Base-by-base conservation (phyloP, 2,888 invertebrate species). In the Ormia ochracea region DNA sequence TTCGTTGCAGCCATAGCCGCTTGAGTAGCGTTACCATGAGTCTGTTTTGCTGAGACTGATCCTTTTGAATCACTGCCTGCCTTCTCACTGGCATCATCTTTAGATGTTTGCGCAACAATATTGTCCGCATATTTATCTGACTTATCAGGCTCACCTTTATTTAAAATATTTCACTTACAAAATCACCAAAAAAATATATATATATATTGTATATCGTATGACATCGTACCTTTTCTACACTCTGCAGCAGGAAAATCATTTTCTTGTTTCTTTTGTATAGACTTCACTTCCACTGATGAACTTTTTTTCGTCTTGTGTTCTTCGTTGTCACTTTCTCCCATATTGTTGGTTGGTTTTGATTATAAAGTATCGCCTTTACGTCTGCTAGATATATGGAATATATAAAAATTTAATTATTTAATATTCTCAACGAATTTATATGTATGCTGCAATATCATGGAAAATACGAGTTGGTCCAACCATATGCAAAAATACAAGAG, bases 251-350 rank as follows among this genome's bases (percentile, higher is more conserved):
- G n/a, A 12, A 45, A 41, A 12, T 79, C 78, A 63, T 70, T 72
- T 28, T 81, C 81, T 5, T 41, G 66, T 14, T 58, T 63, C 26
- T 78, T 78, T 3, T 33, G 5, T n/a, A 56, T 41, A 4, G 61
- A 14, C 66, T 79, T 79, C 10, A 23, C n/a, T 41, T 81, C 78
- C 3, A 66, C 33, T 43, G 14, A 48, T 19, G 52, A 52, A 50
- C 19, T 45, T 72, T 75, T 78, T 23, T 41, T 72, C 14, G 48
- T n/a, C 38, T 66, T 74, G 17, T 50, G 75, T n/a, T 74, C 80
- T 73, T 78, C 82, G 68, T 75, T 80, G 63, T 82, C 80, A 56
- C 78, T 80, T 68, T 80, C 80, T 52, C 74, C 78, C 82, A 82
- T 82, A 58, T 75, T 82, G 38, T 28, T 54, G 31, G 21, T 50